Evolutionary conservation across 2,888 invertebrate species (phyloP), one percentile per base, ranked within the genome.

Genomic region (Dicycla oo): DNA sequence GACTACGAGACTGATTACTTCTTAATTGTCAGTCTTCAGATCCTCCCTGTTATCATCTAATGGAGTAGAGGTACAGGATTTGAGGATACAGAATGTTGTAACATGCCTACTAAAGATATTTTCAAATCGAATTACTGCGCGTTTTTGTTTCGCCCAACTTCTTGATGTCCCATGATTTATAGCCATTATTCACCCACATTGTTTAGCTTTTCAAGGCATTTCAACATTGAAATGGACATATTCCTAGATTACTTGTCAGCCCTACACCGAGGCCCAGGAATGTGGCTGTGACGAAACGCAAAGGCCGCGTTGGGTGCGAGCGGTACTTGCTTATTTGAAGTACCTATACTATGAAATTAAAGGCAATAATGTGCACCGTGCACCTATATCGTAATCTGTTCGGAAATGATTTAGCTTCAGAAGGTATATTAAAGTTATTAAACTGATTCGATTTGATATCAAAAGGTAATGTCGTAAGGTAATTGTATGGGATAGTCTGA

Each of bases 281-380:
- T 91, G 91, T 85, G 84, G 84, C 79, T 89, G 87, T 91, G 90
- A 91, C 91, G 91, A 91, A 91, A 91, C 85, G 87, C 72, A 85
- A 89, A 89, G 90, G 89, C 91, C 87, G 88, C 68, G 81, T 58
- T 84, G 82, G 80, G 85, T 80, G 82, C 75, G 74, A 83, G 79
- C 73, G 80, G 80, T 76, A 66, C 84, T 82, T 66, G 80, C 80
- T 72, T 74, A 78, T 73, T 81, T 78, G 76, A 82, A 73, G 80
- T 81, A 81, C 81, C 65, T 54, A n/a, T n/a, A 78, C 84, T 80
- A 73, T 76, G 77, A 73, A 81, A 86, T 86, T 83, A 83, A 82
- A 85, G 74, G 76, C 66, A 78, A 78, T 85, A 81, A 81, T 82
- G 80, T 82, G 66, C 65, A 82, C 65, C 81, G 74, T 73, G 68